Conservation (phyloP, 1,140 invertebrate genomes). For the roundworm (Caenorhabditis elegans) region DNA sequence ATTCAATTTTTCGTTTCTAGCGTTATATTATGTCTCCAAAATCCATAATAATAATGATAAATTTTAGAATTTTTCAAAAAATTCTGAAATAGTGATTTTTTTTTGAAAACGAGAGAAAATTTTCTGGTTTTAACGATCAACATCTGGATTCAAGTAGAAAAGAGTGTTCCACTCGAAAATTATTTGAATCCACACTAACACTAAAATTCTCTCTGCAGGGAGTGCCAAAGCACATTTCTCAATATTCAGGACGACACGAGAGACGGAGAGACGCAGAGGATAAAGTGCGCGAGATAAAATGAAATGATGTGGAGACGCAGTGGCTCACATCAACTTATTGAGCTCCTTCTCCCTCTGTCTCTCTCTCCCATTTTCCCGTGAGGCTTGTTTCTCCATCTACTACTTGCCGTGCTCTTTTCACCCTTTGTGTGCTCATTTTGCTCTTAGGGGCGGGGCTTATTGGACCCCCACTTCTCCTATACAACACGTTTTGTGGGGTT, state of each 20-base stretch:
- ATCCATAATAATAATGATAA: no score
- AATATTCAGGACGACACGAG: background rate
- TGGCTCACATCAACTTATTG: conserved; percentile 16
- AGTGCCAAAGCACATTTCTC: background rate
- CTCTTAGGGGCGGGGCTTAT: background rate
- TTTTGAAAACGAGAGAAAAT: no score
- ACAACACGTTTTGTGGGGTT: background rate
- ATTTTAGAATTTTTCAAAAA: no score
- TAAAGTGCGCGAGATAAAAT: background rate
- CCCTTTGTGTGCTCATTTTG: background rate
- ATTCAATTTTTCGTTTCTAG: no score
- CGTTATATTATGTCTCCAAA: no score
- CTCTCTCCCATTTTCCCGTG: no score
- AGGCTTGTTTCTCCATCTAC: no score
- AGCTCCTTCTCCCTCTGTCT: background rate
- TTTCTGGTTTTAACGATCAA: background rate
- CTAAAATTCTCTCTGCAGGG: background rate
- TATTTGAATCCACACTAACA: background rate
- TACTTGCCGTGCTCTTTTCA: background rate
- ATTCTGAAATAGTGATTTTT: no score
- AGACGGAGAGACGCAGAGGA: background rate
- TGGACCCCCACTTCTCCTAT: background rate
- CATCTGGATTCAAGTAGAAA: background rate
- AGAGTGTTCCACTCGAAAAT: background rate
- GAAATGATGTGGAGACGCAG: background rate